phyloP scores from a whole-genome alignment of 2,888 invertebrate genomes.

The Cheilosia soror region DNA sequence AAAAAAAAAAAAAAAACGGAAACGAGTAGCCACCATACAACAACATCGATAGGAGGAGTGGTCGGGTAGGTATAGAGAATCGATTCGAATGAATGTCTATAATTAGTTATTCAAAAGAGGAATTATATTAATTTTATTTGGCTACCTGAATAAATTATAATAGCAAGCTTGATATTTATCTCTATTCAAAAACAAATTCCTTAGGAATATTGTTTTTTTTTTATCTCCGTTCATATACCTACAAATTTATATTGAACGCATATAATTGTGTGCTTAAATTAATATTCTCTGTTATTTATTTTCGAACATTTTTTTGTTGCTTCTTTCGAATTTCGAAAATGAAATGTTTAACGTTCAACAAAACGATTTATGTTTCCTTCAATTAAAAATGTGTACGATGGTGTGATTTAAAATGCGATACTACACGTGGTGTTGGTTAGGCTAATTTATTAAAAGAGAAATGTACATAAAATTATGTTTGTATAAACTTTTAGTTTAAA shows the following conservation, averaged over 20 bases:
- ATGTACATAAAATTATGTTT: conserved; percentile 27
- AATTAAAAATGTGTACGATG: conserved; percentile 53
- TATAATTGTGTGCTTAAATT: conserved; percentile 30
- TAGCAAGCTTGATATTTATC: conserved; percentile 65
- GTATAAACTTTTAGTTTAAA: background rate
- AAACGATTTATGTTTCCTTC: conserved; percentile 65
- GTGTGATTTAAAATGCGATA: conserved; percentile 58
- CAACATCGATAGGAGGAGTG: conserved; percentile 19
- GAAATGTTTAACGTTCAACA: conserved; percentile 41
- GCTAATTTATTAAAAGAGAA: conserved; percentile 37
- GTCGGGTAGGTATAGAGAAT: conserved; percentile 23
- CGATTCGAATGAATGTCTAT: conserved; percentile 68
- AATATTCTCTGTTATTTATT: conserved; percentile 37
- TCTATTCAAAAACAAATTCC: conserved; percentile 46
- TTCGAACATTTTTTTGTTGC: conserved; percentile 8
- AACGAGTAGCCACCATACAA: conserved; percentile 31
- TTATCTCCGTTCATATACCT: background rate
- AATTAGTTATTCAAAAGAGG: conserved; percentile 72
- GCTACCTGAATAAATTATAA: conserved; percentile 74
- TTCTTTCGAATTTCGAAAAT: conserved; percentile 32
- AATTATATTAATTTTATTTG: conserved; percentile 74
- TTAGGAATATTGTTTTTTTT: conserved; percentile 21
- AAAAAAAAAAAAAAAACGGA: conserved; percentile 32
- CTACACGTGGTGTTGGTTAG: conserved; percentile 44
- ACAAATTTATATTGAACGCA: conserved; percentile 22